Conservation (phyloP, 2,113 vertebrate genomes). For the Gavia stellata region DNA sequence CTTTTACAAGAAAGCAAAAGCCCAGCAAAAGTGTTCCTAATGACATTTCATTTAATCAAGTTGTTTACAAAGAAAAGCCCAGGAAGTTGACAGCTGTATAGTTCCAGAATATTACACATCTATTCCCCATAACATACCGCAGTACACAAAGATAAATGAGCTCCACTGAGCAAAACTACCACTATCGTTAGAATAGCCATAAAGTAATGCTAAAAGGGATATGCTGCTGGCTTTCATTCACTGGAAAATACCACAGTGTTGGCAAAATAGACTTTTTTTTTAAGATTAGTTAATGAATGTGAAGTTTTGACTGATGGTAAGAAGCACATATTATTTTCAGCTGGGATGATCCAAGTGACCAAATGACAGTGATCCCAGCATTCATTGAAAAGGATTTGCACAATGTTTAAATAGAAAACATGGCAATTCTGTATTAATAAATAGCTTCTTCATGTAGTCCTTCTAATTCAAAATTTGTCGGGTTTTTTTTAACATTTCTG, state of each 20-base stretch:
- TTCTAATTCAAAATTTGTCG: slow-evolving; percentile 16
- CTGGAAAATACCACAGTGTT: neutral
- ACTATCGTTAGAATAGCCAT: neutral
- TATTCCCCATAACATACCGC: neutral
- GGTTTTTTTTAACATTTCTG: slow-evolving; percentile 6
- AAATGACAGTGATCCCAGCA: slow-evolving; percentile 24
- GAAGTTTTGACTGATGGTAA: slow-evolving; percentile 48
- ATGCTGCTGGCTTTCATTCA: neutral
- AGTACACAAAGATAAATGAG: neutral
- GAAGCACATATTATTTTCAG: slow-evolving; percentile 10
- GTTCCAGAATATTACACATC: neutral
- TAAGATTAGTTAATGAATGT: slow-evolving; percentile 3
- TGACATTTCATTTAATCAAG: neutral
- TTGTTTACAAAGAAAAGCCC: neutral
- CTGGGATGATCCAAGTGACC: neutral
- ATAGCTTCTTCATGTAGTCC: slow-evolving; percentile 12
- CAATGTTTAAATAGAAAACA: slow-evolving; percentile 47
- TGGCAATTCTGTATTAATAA: slow-evolving; percentile 56
- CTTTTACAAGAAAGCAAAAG: neutral
- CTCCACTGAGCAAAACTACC: neutral
- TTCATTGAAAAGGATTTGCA: slow-evolving; percentile 8
- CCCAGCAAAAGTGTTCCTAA: neutral
- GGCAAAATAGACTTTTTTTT: neutral
- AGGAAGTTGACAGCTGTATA: neutral
- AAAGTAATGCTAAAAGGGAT: neutral